phyloP scores from a whole-genome alignment of 2,797 vertebrate genomes.

The Myripristis murdjan region DNA sequence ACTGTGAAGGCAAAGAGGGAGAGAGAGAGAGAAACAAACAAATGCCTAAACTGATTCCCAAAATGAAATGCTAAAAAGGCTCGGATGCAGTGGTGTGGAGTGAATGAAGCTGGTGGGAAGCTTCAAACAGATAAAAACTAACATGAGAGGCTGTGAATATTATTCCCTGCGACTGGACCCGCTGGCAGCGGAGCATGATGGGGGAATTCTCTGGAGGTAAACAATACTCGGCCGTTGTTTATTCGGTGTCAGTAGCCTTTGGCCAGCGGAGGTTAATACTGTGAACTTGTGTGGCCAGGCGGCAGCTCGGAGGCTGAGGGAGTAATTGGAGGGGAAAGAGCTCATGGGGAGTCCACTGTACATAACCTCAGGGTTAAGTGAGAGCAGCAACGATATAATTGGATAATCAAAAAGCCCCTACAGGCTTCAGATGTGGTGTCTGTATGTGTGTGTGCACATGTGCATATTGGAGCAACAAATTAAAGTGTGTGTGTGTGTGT shows the following conservation, averaged over 20 bases:
- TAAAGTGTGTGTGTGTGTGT: conserved; percentile 11
- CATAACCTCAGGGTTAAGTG: conserved; percentile 42
- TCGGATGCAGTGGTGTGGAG: neutral
- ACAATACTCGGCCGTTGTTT: conserved; percentile 46
- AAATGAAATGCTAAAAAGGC: conserved; percentile 31
- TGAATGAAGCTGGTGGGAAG: neutral
- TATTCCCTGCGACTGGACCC: conserved; percentile 12
- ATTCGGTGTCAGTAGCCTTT: conserved; percentile 32
- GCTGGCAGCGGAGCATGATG: neutral
- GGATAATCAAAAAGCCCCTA: conserved; percentile 44
- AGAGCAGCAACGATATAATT: conserved; percentile 24
- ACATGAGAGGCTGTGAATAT: conserved; percentile 30
- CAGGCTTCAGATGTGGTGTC: conserved; percentile 22
- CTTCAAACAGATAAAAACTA: conserved; percentile 35
- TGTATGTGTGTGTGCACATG: conserved; percentile 9
- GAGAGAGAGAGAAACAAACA: conserved; percentile 24
- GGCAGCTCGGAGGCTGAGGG: conserved; percentile 19
- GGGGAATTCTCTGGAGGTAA: conserved; percentile 51
- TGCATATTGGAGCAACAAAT: conserved; percentile 4
- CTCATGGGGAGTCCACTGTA: conserved; percentile 24
- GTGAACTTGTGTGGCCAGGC: conserved; percentile 13
- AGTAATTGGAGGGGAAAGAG: conserved; percentile 38
- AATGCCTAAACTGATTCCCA: conserved; percentile 18
- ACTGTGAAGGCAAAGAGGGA: conserved; percentile 79
- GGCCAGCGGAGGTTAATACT: conserved; percentile 38